These are phyloP conservation scores for Dascyllus trimaculatus DNA, from an alignment of 2,113 vertebrate genomes.

Conservation along the genomic window DNA sequence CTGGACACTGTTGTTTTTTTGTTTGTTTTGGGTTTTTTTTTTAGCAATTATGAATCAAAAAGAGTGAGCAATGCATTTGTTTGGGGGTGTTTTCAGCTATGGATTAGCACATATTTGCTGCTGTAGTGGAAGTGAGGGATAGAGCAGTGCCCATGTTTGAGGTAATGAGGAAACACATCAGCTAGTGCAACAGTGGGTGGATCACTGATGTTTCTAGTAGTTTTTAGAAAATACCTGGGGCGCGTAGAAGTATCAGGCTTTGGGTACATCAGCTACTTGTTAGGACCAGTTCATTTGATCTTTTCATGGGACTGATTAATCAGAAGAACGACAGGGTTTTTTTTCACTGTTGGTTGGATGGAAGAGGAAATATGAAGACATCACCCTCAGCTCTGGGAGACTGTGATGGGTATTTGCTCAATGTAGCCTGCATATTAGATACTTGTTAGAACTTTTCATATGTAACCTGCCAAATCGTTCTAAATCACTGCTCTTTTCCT, in stretches of 20 bases:
- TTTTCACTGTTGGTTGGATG: background rate
- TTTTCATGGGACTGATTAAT: background rate
- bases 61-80: background rate
- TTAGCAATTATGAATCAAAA: background rate
- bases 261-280: too few species aligned
- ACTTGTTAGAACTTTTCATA: slow-evolving; percentile 10
- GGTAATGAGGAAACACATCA: background rate
- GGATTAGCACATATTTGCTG: background rate
- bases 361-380: background rate
- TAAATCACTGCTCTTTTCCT: slow-evolving; percentile 45
- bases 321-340: too few species aligned
- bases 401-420: too few species aligned
- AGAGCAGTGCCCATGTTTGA: background rate
- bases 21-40: too few species aligned
- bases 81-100: background rate
- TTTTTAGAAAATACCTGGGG: too few species aligned
- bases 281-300: too few species aligned
- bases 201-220: too few species aligned
- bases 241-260: too few species aligned
- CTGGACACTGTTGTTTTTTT: too few species aligned
- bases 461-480: slow-evolving; percentile 44
- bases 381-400: background rate
- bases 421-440: too few species aligned
- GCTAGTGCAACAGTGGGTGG: background rate
- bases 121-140: background rate